A percentile compares a stretch with the other conserved stretches of the same genome.
phyloP scores from a whole-genome alignment of 2,888 invertebrate genomes.

The Folsomia candida region DNA sequence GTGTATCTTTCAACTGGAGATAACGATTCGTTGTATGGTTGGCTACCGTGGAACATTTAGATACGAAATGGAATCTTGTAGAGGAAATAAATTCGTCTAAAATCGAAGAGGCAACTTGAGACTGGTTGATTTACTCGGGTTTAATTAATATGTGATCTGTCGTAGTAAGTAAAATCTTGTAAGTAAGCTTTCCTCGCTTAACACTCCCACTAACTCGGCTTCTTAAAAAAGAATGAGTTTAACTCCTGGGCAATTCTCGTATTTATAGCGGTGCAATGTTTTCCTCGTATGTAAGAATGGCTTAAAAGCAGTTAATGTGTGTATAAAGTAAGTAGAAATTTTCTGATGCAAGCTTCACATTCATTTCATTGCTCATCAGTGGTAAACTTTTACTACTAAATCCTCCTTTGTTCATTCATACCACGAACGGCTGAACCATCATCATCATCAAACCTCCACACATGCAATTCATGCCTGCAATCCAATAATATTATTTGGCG shows the following conservation, averaged over 20 bases:
- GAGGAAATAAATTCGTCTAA: background rate
- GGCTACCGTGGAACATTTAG: background rate
- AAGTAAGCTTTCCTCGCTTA: too few relatives aligned
- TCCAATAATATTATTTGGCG: background rate
- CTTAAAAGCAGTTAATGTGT: too few relatives aligned
- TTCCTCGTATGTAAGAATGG: too few relatives aligned
- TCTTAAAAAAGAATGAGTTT: background rate
- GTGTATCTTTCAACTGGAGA: background rate
- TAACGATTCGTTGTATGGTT: background rate
- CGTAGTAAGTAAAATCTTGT: too few relatives aligned
- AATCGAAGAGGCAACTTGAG: slow-evolving; percentile 1
- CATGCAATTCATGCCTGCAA: background rate
- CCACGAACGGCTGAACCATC: too few relatives aligned
- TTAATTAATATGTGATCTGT: too few relatives aligned
- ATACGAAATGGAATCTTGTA: too few relatives aligned
- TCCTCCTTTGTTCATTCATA: background rate
- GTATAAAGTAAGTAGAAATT: background rate
- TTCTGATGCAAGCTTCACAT: background rate
- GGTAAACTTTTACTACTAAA: background rate
- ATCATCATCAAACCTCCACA: background rate
- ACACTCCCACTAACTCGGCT: background rate
- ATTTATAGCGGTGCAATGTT: background rate
- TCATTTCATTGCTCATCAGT: background rate
- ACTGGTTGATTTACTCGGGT: too few relatives aligned
- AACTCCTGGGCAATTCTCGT: background rate